phyloP scores from a whole-genome alignment of 2,888 invertebrate species.

The Cremastinae sp. region DNA sequence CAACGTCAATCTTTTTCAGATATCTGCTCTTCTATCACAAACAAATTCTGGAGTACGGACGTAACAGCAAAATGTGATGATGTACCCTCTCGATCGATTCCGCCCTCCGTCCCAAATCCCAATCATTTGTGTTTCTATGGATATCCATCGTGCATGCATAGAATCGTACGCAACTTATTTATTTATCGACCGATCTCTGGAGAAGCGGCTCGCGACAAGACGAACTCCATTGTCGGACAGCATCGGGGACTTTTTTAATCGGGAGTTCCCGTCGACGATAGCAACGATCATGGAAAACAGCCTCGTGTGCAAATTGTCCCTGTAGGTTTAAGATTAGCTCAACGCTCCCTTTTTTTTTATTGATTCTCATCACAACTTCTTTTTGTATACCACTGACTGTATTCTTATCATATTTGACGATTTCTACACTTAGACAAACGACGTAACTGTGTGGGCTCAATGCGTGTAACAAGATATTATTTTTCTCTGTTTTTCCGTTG shows the following conservation, averaged over 20 bases:
- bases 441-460: slow-evolving; percentile 57
- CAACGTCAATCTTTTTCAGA: slow-evolving; percentile 82
- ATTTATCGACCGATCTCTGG: slow-evolving; percentile 48
- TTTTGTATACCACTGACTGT: slow-evolving; percentile 75
- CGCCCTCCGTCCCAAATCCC: slow-evolving; percentile 50
- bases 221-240: slow-evolving; percentile 16
- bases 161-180: slow-evolving; percentile 36
- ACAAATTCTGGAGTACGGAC: slow-evolving; percentile 92
- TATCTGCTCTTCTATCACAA: slow-evolving; percentile 98
- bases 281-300: neutral
- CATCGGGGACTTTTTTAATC: slow-evolving; percentile 18
- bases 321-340: slow-evolving; percentile 74
- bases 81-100: slow-evolving; percentile 66
- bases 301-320: slow-evolving; percentile 30
- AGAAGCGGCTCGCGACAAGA: slow-evolving; percentile 26
- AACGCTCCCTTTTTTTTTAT: slow-evolving; percentile 73
- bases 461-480: slow-evolving; percentile 40
- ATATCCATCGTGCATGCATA: slow-evolving; percentile 24
- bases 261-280: slow-evolving; percentile 9
- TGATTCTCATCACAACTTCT: slow-evolving; percentile 65
- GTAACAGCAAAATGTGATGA: slow-evolving; percentile 76
- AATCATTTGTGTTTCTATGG: slow-evolving; percentile 25
- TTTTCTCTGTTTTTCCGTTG: slow-evolving; percentile 16
- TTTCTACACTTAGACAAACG: slow-evolving; percentile 64
- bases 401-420: slow-evolving; percentile 63